Conservation (phyloP, 1,140 invertebrate genomes). For the Drosophila elegans region DNA sequence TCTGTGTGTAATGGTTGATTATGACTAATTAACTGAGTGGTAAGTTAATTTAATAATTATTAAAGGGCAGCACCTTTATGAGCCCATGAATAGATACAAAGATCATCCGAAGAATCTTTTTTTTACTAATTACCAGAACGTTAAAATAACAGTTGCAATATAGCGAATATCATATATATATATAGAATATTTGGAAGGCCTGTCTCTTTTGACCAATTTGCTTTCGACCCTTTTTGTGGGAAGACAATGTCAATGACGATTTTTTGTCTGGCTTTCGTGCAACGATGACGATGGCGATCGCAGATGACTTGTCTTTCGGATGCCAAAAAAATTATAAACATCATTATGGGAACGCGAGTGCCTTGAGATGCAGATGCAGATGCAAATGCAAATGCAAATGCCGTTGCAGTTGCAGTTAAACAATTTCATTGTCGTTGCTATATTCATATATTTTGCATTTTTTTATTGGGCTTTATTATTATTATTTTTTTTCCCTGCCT, state of each 20-base stretch:
- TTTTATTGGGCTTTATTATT: slow-evolving; percentile 1
- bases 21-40: too few relatives aligned
- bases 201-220: slow-evolving; percentile 1
- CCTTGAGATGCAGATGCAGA: slow-evolving; percentile 25
- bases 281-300: slow-evolving; percentile 4
- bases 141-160: background rate
- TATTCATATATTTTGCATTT: slow-evolving; percentile 9
- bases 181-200: background rate
- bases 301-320: slow-evolving; percentile 10
- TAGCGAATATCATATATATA: background rate
- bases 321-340: slow-evolving; percentile 19
- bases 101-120: too few relatives aligned
- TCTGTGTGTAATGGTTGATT: too few relatives aligned
- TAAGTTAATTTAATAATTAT: too few relatives aligned
- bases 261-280: slow-evolving; percentile 1
- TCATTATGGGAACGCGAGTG: slow-evolving; percentile 33
- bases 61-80: too few relatives aligned
- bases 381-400: slow-evolving; percentile 11
- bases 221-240: slow-evolving; percentile 12
- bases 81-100: too few relatives aligned
- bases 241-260: slow-evolving; percentile 12
- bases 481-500: slow-evolving; percentile 4
- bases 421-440: slow-evolving; percentile 31
- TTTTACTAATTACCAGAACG: background rate
- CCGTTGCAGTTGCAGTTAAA: slow-evolving; percentile 43